phyloP scores from a whole-genome alignment of 2,888 invertebrate genomes.

The Cataglyphis altisquamis region DNA sequence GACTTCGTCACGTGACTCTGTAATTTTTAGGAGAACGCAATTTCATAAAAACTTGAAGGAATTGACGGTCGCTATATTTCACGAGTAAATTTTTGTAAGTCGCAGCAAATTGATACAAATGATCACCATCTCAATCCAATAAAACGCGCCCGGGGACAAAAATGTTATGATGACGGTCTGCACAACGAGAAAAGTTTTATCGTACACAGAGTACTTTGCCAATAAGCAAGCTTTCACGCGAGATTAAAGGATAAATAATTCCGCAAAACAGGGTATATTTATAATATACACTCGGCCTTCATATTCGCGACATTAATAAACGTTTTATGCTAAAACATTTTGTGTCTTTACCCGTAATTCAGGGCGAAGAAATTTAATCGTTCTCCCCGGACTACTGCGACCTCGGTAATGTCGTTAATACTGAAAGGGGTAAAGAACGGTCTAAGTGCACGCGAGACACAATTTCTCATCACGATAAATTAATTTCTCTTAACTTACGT shows the following conservation, averaged over 20 bases:
- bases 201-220: not conserved
- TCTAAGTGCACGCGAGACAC: conserved; percentile 71
- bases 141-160: conserved; percentile 44
- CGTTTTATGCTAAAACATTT: conserved; percentile 17
- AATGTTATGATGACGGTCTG: conserved; percentile 28
- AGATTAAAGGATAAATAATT: conserved; percentile 58
- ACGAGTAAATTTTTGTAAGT: conserved; percentile 30
- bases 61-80: conserved; percentile 55
- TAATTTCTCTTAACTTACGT: conserved; percentile 40
- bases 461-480: conserved; percentile 65
- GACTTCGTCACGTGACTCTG: conserved; percentile 64
- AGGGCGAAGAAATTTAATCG: conserved; percentile 68
- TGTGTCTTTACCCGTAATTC: conserved; percentile 33
- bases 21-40: conserved; percentile 56
- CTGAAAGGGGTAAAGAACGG: conserved; percentile 71
- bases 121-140: conserved; percentile 66
- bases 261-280: conserved; percentile 26
- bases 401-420: conserved; percentile 66
- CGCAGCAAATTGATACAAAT: conserved; percentile 80
- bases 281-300: not conserved
- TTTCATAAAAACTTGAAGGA: conserved; percentile 52
- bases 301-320: conserved; percentile 41
- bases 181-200: conserved; percentile 43
- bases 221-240: conserved; percentile 40
- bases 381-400: conserved; percentile 44